These are phyloP conservation scores for Hystrix cristata DNA, from an alignment of 2,113 vertebrate genomes.

Conservation along the genomic window DNA sequence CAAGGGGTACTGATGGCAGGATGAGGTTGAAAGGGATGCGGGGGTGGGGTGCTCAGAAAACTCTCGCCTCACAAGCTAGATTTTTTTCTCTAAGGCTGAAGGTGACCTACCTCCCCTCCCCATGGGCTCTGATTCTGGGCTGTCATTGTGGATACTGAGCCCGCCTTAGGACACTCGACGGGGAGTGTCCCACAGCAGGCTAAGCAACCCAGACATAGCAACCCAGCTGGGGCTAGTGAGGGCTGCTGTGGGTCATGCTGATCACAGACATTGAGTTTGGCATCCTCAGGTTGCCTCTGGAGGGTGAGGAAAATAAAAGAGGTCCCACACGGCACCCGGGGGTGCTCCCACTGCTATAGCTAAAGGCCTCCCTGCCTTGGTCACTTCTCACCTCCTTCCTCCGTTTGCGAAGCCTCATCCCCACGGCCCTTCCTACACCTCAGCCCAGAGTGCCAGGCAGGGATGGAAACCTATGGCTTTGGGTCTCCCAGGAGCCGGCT, in stretches of 20 bases:
- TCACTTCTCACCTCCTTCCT: not conserved
- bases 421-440: not conserved
- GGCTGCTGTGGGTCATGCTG: conserved; percentile 92
- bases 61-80: not conserved
- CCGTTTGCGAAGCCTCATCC: not conserved
- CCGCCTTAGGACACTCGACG: conserved; percentile 89
- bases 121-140: conserved; percentile 72
- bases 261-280: conserved; percentile 92
- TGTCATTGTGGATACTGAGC: conserved; percentile 82
- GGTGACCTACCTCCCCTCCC: not conserved
- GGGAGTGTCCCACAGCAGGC: conserved; percentile 90
- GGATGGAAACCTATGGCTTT: conserved; percentile 13
- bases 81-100: not conserved
- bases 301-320: conserved; percentile 91
- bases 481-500: not conserved
- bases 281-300: conserved; percentile 91
- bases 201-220: conserved; percentile 91
- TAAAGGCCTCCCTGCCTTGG: not conserved
- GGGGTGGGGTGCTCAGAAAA: not conserved
- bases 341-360: too few relatives aligned
- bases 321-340: accelerated
- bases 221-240: conserved; percentile 89
- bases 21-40: not conserved
- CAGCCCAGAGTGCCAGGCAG: conserved; percentile 62
- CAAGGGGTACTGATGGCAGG: not conserved